Conservation (phyloP, 2,888 invertebrate genomes). For the Oscheius sp. region DNA sequence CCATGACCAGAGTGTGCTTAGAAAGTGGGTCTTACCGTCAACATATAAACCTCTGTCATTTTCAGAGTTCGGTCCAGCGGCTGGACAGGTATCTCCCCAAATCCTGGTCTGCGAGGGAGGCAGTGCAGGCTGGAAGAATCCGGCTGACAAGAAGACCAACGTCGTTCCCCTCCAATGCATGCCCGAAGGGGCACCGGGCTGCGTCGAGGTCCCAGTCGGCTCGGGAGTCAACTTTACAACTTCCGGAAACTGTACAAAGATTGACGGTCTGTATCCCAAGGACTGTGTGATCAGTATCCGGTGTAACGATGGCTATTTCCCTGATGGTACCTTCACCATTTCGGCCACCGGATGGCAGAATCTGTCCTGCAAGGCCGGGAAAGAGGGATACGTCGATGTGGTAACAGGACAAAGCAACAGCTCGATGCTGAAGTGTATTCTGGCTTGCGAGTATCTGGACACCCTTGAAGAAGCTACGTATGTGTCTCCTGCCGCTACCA, state of each 20-base stretch:
- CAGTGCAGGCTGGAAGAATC: constrained; percentile 19
- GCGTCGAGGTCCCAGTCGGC: not conserved
- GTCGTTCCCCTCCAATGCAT: constrained; percentile 13
- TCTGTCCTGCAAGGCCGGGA: constrained; percentile 32
- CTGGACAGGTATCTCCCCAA: not conserved
- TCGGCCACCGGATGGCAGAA: constrained; percentile 19
- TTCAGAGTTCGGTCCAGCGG: not conserved
- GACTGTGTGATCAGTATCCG: constrained; percentile 20
- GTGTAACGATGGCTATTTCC: constrained; percentile 29
- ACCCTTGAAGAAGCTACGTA: not conserved
- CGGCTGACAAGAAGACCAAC: not conserved
- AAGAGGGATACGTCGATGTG: constrained; percentile 27
- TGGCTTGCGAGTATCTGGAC: constrained; percentile 25
- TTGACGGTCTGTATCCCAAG: constrained; percentile 29
- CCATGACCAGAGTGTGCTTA: constrained; percentile 1
- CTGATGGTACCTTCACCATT: constrained; percentile 2
- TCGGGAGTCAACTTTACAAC: not conserved
- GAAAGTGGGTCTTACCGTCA: not conserved
- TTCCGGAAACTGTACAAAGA: constrained; percentile 4
- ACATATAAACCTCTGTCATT: not conserved
- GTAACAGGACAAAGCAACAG: not conserved
- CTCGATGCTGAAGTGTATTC: constrained; percentile 18
- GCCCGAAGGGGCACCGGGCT: constrained; percentile 17
- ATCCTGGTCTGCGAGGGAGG: constrained; percentile 23
- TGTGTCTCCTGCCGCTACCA: not conserved